Evolutionary conservation across 2,888 invertebrate genomes (phyloP).

Genomic region (Xylota sylvarum): DNA sequence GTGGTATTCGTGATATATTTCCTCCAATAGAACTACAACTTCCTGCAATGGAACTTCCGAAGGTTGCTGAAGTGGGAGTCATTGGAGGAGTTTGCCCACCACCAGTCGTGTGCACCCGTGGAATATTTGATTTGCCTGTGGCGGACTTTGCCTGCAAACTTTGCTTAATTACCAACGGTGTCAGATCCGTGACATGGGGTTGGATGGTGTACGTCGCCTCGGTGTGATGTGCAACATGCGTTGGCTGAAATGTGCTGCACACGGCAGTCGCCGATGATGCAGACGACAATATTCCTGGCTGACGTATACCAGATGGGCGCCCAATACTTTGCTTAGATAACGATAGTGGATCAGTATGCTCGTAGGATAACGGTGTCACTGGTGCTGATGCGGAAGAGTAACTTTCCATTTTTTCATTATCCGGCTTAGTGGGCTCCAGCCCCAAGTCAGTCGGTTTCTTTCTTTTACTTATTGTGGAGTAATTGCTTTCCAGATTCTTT

Average conservation of each 20-base stretch:
- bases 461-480: constrained; percentile 78
- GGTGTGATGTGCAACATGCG: constrained; percentile 80
- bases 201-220: constrained; percentile 82
- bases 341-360: constrained; percentile 34
- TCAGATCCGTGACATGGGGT: constrained; percentile 71
- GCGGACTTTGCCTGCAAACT: constrained; percentile 48
- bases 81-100: constrained; percentile 66
- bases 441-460: constrained; percentile 60
- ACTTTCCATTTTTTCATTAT: constrained; percentile 17
- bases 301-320: constrained; percentile 13
- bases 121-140: constrained; percentile 67
- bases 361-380: constrained; percentile 46
- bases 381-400: constrained; percentile 51
- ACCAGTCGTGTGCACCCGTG: constrained; percentile 52
- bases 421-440: constrained; percentile 2
- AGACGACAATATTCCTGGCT: constrained; percentile 14
- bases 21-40: constrained; percentile 31
- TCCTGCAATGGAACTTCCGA: constrained; percentile 36
- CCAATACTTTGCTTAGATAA: constrained; percentile 22
- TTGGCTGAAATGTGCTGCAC: constrained; percentile 77
- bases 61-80: constrained; percentile 60
- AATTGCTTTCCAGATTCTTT: constrained; percentile 79
- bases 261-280: constrained; percentile 44
- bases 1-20: constrained; percentile 80
- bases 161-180: constrained; percentile 69